These are phyloP conservation scores for Helarctos malayanus DNA, from an alignment of 2,797 vertebrate genomes.

Conservation along the genomic window DNA sequence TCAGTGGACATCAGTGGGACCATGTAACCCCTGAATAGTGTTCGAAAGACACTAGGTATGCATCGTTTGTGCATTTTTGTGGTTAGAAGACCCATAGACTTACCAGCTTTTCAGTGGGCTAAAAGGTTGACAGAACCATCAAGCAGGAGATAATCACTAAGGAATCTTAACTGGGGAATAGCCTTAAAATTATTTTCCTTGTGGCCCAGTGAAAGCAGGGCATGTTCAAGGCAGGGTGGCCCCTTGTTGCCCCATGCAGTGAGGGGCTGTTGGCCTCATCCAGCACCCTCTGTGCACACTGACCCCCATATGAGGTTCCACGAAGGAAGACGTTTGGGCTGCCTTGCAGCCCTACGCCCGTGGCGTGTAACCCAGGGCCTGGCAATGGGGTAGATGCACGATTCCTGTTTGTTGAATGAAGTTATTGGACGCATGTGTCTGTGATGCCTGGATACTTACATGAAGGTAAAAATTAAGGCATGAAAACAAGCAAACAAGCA, in stretches of 20 bases:
- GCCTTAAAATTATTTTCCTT: background rate
- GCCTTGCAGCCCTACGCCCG: background rate
- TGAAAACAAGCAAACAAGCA: background rate
- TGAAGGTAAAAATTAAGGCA: background rate
- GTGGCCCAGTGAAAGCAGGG: background rate
- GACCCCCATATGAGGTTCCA: background rate
- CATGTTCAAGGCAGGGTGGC: background rate
- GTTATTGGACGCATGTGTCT: no score
- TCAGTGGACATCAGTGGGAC: background rate
- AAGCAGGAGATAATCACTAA: background rate
- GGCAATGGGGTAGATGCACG: background rate
- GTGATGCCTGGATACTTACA: background rate
- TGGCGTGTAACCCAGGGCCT: no score
- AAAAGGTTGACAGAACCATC: background rate
- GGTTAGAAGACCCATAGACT: background rate
- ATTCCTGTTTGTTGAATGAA: background rate
- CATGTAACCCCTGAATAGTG: background rate
- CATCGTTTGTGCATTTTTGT: background rate
- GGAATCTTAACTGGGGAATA: background rate
- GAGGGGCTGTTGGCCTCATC: background rate
- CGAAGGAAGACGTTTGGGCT: no score
- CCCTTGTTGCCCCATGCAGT: accelerated
- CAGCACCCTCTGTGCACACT: background rate
- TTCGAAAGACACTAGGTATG: accelerated
- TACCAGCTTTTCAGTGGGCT: background rate